Evolutionary conservation across 2,113 vertebrate species (phyloP), one percentile per base, ranked within the genome.

Genomic region (Sphaerodactylus townsendi): DNA sequence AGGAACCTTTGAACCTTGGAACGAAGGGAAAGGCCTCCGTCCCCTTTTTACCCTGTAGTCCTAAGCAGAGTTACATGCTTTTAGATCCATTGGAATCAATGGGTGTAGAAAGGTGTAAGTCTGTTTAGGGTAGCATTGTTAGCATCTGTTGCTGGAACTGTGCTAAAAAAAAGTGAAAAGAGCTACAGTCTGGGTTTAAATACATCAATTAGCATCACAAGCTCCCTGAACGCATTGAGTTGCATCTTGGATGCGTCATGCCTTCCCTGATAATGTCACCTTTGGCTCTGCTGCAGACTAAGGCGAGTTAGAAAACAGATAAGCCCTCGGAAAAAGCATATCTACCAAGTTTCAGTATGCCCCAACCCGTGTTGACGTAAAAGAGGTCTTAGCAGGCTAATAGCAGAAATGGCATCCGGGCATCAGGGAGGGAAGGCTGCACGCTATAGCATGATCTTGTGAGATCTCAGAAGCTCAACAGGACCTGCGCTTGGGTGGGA

Each of bases 361-460:
- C 87, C 65, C 25, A 82, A 66, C 80, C 75, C 85, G 91, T 89
- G 92, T 87, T 68, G 91, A 8, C 86, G 78, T 69, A 79, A 92
- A 93, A 91, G 92, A 95, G 87, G 91, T 94, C 84, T 90, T 89
- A 84, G 81, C 84, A 91, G 83, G 88, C 86, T 86, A 73, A 72
- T 56, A 92, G 87, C 89, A 76, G 77, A 91, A 94, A 95, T 95
- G 88, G 95, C 17, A 93, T 89, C 90, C 85, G 92, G 90, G 53
- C 79, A 90, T 94, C 91, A 94, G 0, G 50, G 85, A 91, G 65
- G 21, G 35, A 88, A 87, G 89, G 56, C 74, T 88, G 66, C 82
- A 84, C 14, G 78, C 48, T 88, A 79, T 85, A 50, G 75, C 78
- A 0, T 33, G 14, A 66, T 66, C 64, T 87, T 53, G 85, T 77